Conservation (phyloP, 2,113 vertebrate genomes). For the Indri indri region DNA sequence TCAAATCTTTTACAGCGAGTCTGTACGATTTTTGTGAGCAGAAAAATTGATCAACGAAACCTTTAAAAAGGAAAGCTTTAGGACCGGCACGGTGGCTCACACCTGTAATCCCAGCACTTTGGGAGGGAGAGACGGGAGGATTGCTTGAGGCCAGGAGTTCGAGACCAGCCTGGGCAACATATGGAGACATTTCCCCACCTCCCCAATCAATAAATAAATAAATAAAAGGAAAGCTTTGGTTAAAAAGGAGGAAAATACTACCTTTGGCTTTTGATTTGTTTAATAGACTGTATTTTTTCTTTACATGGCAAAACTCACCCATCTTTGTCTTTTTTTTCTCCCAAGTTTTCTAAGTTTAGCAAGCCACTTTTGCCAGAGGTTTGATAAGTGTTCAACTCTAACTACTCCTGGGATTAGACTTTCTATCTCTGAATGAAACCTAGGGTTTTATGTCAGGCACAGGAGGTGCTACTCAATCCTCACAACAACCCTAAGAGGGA, state of each 20-base stretch:
- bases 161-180: neutral
- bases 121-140: neutral
- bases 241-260: neutral
- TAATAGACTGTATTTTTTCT: neutral
- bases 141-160: neutral
- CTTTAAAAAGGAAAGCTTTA: neutral
- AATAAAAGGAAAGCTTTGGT: neutral
- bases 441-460: neutral
- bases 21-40: neutral
- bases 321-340: neutral
- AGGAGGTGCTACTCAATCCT: neutral
- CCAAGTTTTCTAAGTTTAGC: constrained; percentile 2
- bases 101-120: too few species aligned
- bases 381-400: neutral
- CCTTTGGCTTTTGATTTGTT: neutral
- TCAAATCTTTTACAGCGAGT: neutral
- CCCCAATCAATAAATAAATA: neutral
- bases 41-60: neutral
- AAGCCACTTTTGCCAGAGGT: neutral
- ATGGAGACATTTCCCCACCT: too few species aligned
- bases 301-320: neutral
- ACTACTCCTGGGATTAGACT: neutral
- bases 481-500: neutral
- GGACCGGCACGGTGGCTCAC: too few species aligned
- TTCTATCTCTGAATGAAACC: neutral